Conservation (phyloP, 2,797 vertebrate genomes). For the Mus spretus region DNA sequence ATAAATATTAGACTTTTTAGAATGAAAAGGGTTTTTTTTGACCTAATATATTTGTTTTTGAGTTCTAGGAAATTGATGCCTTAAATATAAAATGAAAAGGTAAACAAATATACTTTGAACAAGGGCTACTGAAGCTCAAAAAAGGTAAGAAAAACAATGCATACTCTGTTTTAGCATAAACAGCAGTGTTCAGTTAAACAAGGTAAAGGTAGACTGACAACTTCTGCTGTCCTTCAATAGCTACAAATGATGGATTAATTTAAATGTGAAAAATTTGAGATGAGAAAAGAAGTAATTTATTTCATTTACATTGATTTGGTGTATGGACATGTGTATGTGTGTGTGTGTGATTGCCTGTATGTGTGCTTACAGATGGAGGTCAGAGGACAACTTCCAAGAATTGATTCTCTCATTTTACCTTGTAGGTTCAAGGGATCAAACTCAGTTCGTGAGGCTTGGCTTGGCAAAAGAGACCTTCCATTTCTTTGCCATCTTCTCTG, state of each 20-base stretch:
- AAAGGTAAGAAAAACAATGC: background rate
- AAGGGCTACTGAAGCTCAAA: background rate
- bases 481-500: background rate
- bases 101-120: background rate
- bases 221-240: background rate
- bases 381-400: background rate
- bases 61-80: background rate
- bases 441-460: background rate
- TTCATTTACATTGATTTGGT: background rate
- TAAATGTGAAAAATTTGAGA: background rate
- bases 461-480: background rate
- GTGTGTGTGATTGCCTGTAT: no score
- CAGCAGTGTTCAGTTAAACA: background rate
- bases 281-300: slow-evolving; percentile 4
- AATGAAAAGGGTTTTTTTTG: background rate
- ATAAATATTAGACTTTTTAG: background rate
- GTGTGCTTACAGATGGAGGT: background rate
- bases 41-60: slow-evolving; percentile 9
- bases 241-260: slow-evolving; percentile 28
- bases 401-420: background rate
- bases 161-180: background rate
- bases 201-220: background rate
- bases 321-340: background rate
- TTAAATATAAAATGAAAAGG: background rate
- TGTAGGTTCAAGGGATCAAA: background rate